Base-by-base conservation (phyloP, 2,797 vertebrate genomes). In the Potorous gilbertii region DNA sequence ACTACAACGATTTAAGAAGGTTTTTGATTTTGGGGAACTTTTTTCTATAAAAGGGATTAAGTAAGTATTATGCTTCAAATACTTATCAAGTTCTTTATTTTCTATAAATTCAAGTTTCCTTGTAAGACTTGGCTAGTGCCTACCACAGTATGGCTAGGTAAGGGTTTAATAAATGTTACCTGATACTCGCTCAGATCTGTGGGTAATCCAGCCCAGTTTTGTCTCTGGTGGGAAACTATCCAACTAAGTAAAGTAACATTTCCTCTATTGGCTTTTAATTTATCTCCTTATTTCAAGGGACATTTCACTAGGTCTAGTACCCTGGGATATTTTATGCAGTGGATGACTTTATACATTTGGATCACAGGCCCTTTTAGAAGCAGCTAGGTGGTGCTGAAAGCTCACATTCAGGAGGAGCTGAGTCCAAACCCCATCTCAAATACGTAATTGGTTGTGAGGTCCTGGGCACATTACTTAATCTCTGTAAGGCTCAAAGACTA, bases 41-140 rank as follows among this genome's bases (percentile, higher is more conserved):
- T 97, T 99, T 98, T 99, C 99, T 96, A 99, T 99, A 92, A 99
- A 99, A 97, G 99, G 99, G 97, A 98, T 99, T 93, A 99, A 99
- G 99, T 99, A 98, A 99, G 99, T 98, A 96, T 93, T 56, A 54
- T 31, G 40, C 40, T 89, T 24, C 14, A 0, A 91, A 52, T 66
- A 92, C 66, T 97, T 90, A 81, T 0, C 5, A 91, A 92, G 56
- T 24, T 27, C 12, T 56, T 94, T 66, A 89, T 28, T 74, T 55
- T n/a, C 55, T 59, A 55, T 62, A 62, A 87, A 89, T 92, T 90
- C 55, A 10, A 0, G 87, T 93, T 90, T 59, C 54, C 31, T 27
- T 40, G 56, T 81, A 40, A 81, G 66, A 46, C n/a, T 87, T 50
- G 9, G 21, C 28, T 28, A 87, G 18, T 87, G 8, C 24, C 24